Base-by-base conservation (phyloP, 2,888 invertebrate genomes). In the Sesia apiformis region DNA sequence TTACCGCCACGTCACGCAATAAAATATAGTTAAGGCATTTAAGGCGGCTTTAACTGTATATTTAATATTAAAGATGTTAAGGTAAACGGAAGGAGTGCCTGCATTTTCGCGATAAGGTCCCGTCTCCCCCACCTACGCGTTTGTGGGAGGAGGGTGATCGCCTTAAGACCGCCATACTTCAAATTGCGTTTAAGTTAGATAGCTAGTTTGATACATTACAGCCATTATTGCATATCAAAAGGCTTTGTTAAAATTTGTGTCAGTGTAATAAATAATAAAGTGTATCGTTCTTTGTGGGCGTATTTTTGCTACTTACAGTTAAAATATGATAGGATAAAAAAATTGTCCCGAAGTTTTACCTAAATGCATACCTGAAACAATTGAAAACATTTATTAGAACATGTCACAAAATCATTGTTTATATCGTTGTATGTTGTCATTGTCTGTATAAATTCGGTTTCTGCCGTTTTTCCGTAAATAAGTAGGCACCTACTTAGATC, bases 31-130 rank as follows among this genome's bases (percentile, higher is more conserved):
- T n/a, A 59, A 63, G 67, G 65, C 67, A 73, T 80, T 81, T 76
- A 77, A 82, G 72, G 63, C 67, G 72, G 81, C 74, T 84, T 79
- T 81, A 84, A 84, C 78, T 83, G 81, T 83, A 82, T 85, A 82
- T 87, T 88, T 85, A 87, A 87, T 89, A 89, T 88, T 88, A 88
- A 86, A 87, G 84, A 87, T 88, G 85, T 86, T 84, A 87, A 89
- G 89, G 88, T 89, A 84, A 85, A 77, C 82, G 85, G 76, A 82
- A 65, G 78, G 74, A 78, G 82, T 75, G 90, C 83, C 90, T 90
- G 90, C 90, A 88, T 77, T 85, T 82, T 76, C 74, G 87, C 84
- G 90, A 90, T 90, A 90, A 90, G 86, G 70, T 77, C 72, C 76
- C 72, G 57, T 55, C 70, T 65, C 65, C 66, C 68, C 65, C 65